These are phyloP conservation scores for Anguilla marmorata DNA, from an alignment of 2,797 vertebrate species.

Conservation along the genomic window DNA sequence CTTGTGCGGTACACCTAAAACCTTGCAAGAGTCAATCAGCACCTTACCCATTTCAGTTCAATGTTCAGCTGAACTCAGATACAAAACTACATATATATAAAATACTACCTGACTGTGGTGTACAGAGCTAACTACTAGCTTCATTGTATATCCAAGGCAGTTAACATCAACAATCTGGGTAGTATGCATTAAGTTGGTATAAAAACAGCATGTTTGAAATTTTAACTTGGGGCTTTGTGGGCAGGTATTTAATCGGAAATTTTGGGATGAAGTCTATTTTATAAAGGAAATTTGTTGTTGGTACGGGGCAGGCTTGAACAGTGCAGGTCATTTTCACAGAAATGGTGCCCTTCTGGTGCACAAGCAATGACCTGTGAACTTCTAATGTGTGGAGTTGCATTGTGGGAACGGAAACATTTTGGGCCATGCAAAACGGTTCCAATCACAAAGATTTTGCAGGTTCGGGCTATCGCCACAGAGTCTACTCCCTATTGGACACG, in stretches of 20 bases:
- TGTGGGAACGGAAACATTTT: background rate
- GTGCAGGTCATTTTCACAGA: background rate
- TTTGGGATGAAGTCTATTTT: background rate
- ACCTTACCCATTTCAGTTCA: background rate
- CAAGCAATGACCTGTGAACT: background rate
- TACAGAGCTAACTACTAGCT: background rate
- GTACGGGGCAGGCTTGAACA: background rate
- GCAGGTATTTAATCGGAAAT: background rate
- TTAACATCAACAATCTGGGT: background rate
- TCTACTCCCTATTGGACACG: background rate
- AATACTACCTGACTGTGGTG: background rate
- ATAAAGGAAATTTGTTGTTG: background rate
- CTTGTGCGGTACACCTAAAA: background rate
- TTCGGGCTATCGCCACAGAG: background rate
- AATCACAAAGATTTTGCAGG: background rate
- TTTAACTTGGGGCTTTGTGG: background rate
- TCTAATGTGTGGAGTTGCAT: background rate
- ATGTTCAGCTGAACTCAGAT: background rate
- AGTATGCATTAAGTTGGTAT: background rate
- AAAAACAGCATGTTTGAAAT: background rate
- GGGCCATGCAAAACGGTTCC: background rate
- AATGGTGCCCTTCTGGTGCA: background rate
- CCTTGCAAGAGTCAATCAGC: background rate
- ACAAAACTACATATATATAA: background rate
- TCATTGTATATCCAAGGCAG: no score